Evolutionary conservation across 2,113 vertebrate species (phyloP).

Genomic region (Tricholaema leucomelas): DNA sequence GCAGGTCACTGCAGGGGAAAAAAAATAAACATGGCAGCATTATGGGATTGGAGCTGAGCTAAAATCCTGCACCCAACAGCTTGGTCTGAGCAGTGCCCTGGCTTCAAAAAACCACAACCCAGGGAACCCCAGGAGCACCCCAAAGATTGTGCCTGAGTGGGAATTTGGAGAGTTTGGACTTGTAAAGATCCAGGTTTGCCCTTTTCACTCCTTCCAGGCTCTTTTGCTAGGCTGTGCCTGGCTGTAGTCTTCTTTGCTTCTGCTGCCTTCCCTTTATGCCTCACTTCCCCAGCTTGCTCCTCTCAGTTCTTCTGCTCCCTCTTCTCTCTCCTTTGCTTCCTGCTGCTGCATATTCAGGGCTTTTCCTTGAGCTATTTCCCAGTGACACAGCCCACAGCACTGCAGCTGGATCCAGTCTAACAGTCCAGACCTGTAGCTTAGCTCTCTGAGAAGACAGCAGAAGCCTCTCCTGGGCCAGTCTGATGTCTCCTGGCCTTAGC

Average conservation of each 20-base stretch:
- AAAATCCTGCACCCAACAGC: not conserved
- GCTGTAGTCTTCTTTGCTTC: not conserved
- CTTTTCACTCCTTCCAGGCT: not conserved
- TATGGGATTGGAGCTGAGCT: not conserved
- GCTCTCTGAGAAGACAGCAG: not conserved
- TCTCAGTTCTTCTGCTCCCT: not conserved
- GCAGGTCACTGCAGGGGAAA: constrained; percentile 41
- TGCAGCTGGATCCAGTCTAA: not conserved
- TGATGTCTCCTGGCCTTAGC: not conserved
- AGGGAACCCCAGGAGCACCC: not conserved
- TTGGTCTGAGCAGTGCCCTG: not conserved
- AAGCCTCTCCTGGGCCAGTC: not conserved
- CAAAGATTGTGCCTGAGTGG: not conserved
- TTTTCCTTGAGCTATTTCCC: not conserved
- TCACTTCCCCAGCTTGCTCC: not conserved
- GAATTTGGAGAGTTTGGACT: not conserved
- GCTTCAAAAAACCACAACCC: not conserved
- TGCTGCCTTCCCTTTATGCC: not conserved
- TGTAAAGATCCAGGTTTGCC: not conserved
- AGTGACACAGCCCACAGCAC: not conserved
- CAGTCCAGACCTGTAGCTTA: not conserved
- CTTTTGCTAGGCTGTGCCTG: not conserved
- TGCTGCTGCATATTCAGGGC: accelerated
- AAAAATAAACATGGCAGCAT: not conserved
- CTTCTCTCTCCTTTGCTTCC: not conserved